Conservation (phyloP, 2,113 vertebrate genomes). For the Gallinago jamesoni region DNA sequence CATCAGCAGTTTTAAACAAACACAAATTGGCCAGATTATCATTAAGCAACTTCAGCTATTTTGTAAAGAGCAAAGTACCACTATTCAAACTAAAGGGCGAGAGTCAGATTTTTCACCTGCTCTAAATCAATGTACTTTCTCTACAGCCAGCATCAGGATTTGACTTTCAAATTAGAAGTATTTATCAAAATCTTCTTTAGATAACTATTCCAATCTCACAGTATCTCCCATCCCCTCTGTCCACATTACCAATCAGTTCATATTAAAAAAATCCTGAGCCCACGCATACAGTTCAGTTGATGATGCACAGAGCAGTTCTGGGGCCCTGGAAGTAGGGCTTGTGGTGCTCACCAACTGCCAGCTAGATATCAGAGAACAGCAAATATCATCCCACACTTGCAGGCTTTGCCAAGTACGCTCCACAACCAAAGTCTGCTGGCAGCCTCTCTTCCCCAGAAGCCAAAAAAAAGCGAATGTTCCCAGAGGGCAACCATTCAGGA, state of each 20-base stretch:
- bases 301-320: background rate
- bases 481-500: background rate
- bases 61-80: background rate
- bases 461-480: background rate
- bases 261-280: background rate
- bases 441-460: background rate
- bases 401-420: background rate
- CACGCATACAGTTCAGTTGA: background rate
- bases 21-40: slow-evolving; percentile 30
- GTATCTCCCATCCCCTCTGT: background rate
- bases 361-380: background rate
- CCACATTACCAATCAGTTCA: background rate
- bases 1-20: slow-evolving; percentile 46
- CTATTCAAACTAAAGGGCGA: background rate
- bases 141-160: background rate
- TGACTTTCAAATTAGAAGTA: background rate
- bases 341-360: background rate
- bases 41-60: slow-evolving; percentile 47
- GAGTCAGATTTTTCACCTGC: background rate
- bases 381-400: background rate
- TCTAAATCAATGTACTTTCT: background rate
- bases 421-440: background rate
- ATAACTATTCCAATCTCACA: background rate
- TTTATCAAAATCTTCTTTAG: background rate
- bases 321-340: background rate